A percentile compares a stretch with the other conserved stretches of the same genome.
Evolutionary conservation across 2,797 vertebrate species (phyloP).

Genomic region (Micrastur ruficollis): DNA sequence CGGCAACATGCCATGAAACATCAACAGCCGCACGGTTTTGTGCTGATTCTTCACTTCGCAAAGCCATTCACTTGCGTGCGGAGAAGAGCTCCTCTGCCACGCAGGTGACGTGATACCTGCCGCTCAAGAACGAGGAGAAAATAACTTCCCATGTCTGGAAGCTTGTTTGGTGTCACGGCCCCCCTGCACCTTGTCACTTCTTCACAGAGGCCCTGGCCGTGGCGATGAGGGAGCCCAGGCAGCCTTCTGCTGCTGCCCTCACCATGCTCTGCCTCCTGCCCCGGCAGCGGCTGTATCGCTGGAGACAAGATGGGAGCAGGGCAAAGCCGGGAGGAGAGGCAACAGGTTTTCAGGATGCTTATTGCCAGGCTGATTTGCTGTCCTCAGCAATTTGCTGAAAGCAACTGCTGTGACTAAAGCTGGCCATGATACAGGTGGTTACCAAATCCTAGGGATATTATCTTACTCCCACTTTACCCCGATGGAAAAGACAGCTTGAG

Average conservation of each 20-base stretch:
- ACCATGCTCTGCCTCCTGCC: not conserved
- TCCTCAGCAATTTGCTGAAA: constrained; percentile 28
- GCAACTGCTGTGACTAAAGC: constrained; percentile 14
- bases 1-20: rapidly evolving
- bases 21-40: not conserved
- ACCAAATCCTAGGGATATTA: constrained; percentile 5
- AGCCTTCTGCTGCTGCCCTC: not conserved
- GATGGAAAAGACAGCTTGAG: not conserved
- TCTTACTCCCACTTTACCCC: not conserved
- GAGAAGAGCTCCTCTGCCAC: not conserved
- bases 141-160: not conserved
- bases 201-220: rapidly evolving
- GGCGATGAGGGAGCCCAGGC: not conserved
- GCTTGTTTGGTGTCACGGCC: not conserved
- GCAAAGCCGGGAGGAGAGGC: not conserved
- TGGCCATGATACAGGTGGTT: not conserved
- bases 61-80: rapidly evolving
- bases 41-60: not conserved
- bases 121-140: not conserved
- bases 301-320: rapidly evolving
- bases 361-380: constrained; percentile 29
- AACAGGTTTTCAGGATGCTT: not conserved
- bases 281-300: rapidly evolving
- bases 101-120: not conserved
- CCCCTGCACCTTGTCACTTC: not conserved